A percentile compares a stretch with the other conserved stretches of the same genome.
Conservation (phyloP, 1,140 invertebrate genomes). For the Homarus americanus region DNA sequence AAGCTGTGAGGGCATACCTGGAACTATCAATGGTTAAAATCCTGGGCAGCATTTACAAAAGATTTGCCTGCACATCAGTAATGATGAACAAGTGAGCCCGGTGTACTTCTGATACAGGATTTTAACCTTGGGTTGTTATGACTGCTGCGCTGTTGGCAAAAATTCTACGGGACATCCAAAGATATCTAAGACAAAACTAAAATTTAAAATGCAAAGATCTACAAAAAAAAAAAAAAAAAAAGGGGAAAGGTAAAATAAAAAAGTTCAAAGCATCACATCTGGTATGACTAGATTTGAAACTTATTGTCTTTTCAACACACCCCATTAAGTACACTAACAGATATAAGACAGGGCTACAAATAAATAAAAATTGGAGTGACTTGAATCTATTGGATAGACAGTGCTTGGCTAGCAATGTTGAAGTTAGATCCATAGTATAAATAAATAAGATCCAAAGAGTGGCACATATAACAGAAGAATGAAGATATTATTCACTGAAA, state of each 20-base stretch:
- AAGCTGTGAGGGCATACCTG: not conserved
- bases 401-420: slow-evolving; percentile 66
- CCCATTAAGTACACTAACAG: slow-evolving; percentile 58
- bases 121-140: not conserved
- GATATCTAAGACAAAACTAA: slow-evolving; percentile 33
- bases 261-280: slow-evolving; percentile 66
- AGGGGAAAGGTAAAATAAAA: too few relatives aligned
- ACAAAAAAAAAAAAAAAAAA: slow-evolving; percentile 51
- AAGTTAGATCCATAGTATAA: slow-evolving; percentile 52
- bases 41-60: not conserved
- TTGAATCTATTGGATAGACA: slow-evolving; percentile 57
- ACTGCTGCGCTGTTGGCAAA: not conserved
- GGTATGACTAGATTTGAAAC: slow-evolving; percentile 71
- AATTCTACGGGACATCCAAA: slow-evolving; percentile 40
- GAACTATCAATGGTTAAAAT: not conserved
- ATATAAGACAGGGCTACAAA: slow-evolving; percentile 66
- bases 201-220: slow-evolving; percentile 15
- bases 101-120: not conserved
- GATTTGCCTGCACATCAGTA: not conserved
- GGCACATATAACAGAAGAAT: slow-evolving; percentile 59
- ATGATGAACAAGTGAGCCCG: not conserved
- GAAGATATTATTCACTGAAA: slow-evolving; percentile 34
- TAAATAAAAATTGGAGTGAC: slow-evolving; percentile 30
- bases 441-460: slow-evolving; percentile 38
- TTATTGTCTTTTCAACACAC: slow-evolving; percentile 58